Conservation (phyloP, 2,113 vertebrate genomes). For the Sminthopsis crassicaudata region DNA sequence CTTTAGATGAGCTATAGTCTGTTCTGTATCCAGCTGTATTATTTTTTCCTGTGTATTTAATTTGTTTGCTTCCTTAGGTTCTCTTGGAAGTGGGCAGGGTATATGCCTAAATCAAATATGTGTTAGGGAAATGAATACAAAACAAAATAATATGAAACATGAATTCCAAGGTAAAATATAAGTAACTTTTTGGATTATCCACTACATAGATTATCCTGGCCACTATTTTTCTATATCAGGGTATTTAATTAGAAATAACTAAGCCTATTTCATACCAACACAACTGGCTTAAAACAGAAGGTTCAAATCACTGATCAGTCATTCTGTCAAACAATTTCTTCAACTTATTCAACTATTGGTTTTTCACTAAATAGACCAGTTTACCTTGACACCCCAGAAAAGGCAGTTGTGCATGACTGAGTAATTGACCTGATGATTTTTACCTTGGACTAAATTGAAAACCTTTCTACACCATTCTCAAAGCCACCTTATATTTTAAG, state of each 20-base stretch:
- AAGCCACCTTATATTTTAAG: neutral
- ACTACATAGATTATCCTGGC: neutral
- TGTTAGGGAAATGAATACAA: neutral
- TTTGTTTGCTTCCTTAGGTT: neutral
- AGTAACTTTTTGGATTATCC: neutral
- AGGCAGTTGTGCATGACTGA: neutral
- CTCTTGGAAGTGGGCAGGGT: neutral
- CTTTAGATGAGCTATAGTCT: neutral
- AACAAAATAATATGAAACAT: neutral
- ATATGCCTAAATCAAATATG: neutral
- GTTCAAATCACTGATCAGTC: neutral
- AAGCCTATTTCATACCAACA: neutral
- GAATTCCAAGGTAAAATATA: neutral
- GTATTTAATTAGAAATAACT: slow-evolving; percentile 19
- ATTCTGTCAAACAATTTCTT: slow-evolving; percentile 11
- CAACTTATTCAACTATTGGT: neutral
- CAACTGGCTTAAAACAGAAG: neutral
- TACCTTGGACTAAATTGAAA: neutral
- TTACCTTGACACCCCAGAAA: neutral
- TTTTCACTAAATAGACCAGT: neutral
- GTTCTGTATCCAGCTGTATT: neutral
- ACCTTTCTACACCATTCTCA: neutral
- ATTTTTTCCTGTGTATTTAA: slow-evolving; percentile 20
- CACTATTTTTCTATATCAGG: neutral
- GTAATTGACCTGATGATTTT: neutral